phyloP scores from a whole-genome alignment of 2,888 invertebrate genomes.

The Chaetogeoica ovagalla region DNA sequence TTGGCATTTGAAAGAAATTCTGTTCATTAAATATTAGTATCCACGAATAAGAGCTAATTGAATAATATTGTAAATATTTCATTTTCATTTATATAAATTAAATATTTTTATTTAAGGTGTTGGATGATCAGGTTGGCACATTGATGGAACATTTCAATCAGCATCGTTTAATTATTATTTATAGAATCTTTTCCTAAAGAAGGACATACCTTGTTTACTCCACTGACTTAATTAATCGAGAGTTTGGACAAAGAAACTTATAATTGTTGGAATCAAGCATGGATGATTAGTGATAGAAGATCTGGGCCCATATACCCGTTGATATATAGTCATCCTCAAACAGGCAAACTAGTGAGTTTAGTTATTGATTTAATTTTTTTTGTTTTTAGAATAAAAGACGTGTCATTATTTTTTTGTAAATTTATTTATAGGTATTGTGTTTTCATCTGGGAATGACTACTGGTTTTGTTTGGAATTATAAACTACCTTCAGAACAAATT shows the following conservation, averaged over 20 bases:
- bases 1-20: too few relatives aligned
- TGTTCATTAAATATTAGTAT: too few relatives aligned
- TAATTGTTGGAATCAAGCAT: conserved; percentile 57
- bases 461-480: conserved; percentile 57
- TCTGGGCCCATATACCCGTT: conserved; percentile 57
- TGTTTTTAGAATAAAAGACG: too few relatives aligned
- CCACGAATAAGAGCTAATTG: too few relatives aligned
- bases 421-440: conserved; percentile 57
- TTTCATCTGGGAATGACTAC: conserved; percentile 58
- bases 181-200: conserved; percentile 57
- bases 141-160: conserved; percentile 58
- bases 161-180: conserved; percentile 58
- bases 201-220: conserved; percentile 57
- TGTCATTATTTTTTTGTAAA: not conserved
- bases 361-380: not conserved
- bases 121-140: conserved; percentile 58
- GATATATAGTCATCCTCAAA: conserved; percentile 57
- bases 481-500: conserved; percentile 55
- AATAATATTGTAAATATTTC: too few relatives aligned
- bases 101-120: conserved; percentile 55
- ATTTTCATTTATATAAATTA: not conserved
- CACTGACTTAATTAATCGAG: conserved; percentile 57
- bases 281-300: conserved; percentile 58
- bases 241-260: conserved; percentile 56
- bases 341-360: conserved; percentile 56